Base-by-base conservation (phyloP, 2,888 invertebrate genomes). In the Drosophila quasianomalipes region DNA sequence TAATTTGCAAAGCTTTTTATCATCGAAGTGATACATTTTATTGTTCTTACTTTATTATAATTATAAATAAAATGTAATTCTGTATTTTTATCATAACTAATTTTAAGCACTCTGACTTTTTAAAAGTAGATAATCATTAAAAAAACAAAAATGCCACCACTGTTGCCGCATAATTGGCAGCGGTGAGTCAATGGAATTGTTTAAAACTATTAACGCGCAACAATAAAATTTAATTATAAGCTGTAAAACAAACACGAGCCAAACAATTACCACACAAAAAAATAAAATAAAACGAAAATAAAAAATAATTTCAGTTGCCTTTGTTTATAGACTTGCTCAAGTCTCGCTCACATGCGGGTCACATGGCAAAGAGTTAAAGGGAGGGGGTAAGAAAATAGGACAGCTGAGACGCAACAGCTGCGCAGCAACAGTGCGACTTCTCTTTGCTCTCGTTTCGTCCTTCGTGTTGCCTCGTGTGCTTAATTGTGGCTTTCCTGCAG, bases 331-430 rank as follows among this genome's bases (percentile, higher is more conserved):
- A 57, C 81, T 16, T 28, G 41, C 70, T 60, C 59, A 79, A 64
- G 52, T 73, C 67, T 57, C 57, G 60, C 79, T 72, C 76, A 61
- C 28, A 35, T 49, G 6, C 19, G 5, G 62, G 62, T 58, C 58
- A 70, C 28, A 51, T 44, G 52, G 31, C 26, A 44, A 41, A 49
- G 31, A 62, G 41, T 2, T 16, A 9, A 28, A 55, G 33, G 35
- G n/a, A n/a, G 22, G 51, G 53, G 37, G 44, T 5, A 28, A 31
- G 2, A 9, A 22, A 35, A 26, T 19, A 5, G 3, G 35, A 26
- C 26, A 37, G 26, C 14, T 41, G 53, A 30, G 16, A 60, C 37
- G 85, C 91, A 85, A 90, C 85, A 85, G 87, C 91, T 85, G 85
- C 91, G 86, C 81, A 73, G 52, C 70, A 37, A 60, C 26, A 41